A percentile compares a stretch with the other conserved stretches of the same genome.
phyloP scores from a whole-genome alignment of 64 coral and sea anemone genomes.

The Exaiptasia diaphana region DNA sequence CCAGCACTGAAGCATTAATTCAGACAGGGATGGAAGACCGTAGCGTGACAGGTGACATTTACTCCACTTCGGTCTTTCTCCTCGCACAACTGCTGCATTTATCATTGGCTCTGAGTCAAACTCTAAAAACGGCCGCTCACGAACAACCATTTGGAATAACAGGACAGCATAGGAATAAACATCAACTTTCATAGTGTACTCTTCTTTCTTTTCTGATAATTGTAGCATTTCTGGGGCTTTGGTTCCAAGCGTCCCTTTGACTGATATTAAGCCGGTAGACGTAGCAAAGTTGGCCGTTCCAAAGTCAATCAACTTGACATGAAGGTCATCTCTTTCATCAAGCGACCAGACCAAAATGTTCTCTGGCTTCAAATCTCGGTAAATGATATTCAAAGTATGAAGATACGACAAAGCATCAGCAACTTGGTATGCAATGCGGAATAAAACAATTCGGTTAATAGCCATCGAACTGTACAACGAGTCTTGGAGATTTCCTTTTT shows the following conservation, averaged over 20 bases:
- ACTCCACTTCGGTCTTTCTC: constrained; percentile 69
- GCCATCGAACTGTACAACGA: constrained; percentile 27
- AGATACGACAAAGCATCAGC: constrained; percentile 83
- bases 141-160: constrained; percentile 69
- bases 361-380: constrained; percentile 93
- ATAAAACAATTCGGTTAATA: constrained; percentile 67
- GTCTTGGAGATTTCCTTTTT: constrained; percentile 65
- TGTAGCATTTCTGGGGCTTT: constrained; percentile 93
- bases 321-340: constrained; percentile 72
- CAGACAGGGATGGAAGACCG: constrained; percentile 75
- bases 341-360: constrained; percentile 94
- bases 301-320: constrained; percentile 95
- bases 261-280: constrained; percentile 52
- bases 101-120: constrained; percentile 38
- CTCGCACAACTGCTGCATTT: constrained; percentile 57
- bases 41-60: neutral
- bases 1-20: constrained; percentile 82
- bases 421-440: constrained; percentile 87
- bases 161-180: constrained; percentile 83
- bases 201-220: constrained; percentile 66
- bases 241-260: constrained; percentile 68
- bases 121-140: constrained; percentile 51
- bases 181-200: constrained; percentile 72
- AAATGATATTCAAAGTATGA: constrained; percentile 76
- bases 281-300: constrained; percentile 91